Evolutionary conservation across 1,140 invertebrate species (phyloP).

Genomic region (Scylla paramamosain): DNA sequence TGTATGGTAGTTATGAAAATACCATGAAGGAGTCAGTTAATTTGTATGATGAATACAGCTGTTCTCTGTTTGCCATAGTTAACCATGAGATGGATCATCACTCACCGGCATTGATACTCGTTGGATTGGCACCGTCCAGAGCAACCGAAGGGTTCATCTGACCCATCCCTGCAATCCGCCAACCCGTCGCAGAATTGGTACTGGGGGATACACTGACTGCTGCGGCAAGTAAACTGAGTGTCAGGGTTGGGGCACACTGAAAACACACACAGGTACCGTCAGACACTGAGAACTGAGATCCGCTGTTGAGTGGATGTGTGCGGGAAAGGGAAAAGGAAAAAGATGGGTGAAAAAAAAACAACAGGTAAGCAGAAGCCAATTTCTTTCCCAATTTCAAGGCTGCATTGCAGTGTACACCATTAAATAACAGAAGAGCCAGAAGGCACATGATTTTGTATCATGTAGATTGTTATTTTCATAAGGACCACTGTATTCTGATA

Average conservation of each 20-base stretch:
- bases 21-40: too few relatives aligned
- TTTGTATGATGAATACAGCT: too few relatives aligned
- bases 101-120: conserved; percentile 85
- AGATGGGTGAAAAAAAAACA: not conserved
- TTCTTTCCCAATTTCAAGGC: not conserved
- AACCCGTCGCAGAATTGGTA: conserved; percentile 86
- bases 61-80: too few relatives aligned
- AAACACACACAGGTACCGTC: conserved; percentile 79
- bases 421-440: too few relatives aligned
- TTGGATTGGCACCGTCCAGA: conserved; percentile 83
- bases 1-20: too few relatives aligned
- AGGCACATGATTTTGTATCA: too few relatives aligned
- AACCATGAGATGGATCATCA: conserved; percentile 71
- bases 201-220: conserved; percentile 86
- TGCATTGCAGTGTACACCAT: too few relatives aligned
- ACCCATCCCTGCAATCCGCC: conserved; percentile 86
- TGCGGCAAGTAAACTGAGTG: conserved; percentile 84
- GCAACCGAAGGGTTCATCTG: conserved; percentile 84
- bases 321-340: conserved; percentile 27
- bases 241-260: conserved; percentile 79
- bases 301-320: conserved; percentile 36
- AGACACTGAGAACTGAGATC: conserved; percentile 61
- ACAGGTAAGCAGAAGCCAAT: conserved; percentile 48
- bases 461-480: too few relatives aligned
- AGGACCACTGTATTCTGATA: too few relatives aligned